Conservation (phyloP, 2,888 invertebrate species). For the Pseudococcus viburni region DNA sequence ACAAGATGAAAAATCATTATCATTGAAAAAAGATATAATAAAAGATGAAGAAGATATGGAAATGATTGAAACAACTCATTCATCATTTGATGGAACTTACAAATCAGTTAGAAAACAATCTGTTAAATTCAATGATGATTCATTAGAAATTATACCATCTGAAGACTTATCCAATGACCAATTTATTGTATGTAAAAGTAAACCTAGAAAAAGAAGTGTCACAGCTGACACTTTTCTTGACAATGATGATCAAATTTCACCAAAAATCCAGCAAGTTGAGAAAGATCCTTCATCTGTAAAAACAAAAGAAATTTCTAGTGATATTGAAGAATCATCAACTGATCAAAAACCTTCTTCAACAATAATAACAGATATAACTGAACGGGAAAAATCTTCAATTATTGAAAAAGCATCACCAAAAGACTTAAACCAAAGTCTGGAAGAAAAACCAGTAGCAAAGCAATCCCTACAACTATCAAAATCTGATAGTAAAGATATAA, state of each 20-base stretch:
- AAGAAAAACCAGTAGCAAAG: background rate
- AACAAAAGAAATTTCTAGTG: background rate
- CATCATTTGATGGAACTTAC: background rate
- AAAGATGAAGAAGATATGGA: background rate
- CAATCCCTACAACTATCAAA: too few relatives aligned
- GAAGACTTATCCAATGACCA: constrained; percentile 1
- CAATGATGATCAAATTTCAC: background rate
- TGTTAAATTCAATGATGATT: background rate
- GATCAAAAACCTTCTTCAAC: background rate
- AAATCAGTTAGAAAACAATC: background rate
- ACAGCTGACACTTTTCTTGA: constrained; percentile 25
- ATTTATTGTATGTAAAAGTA: background rate
- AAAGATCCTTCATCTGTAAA: background rate
- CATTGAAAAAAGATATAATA: background rate
- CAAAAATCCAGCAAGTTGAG: background rate
- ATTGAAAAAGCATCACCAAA: background rate
- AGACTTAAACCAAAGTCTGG: background rate
- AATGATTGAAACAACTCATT: background rate
- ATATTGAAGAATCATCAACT: background rate
- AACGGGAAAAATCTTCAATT: background rate
- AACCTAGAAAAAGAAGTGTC: constrained; percentile 24
- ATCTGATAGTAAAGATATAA: too few relatives aligned
- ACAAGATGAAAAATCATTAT: background rate
- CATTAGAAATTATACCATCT: background rate
- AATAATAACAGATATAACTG: background rate